Conservation (phyloP, 2,113 vertebrate species). For the Nansenia antarctica region DNA sequence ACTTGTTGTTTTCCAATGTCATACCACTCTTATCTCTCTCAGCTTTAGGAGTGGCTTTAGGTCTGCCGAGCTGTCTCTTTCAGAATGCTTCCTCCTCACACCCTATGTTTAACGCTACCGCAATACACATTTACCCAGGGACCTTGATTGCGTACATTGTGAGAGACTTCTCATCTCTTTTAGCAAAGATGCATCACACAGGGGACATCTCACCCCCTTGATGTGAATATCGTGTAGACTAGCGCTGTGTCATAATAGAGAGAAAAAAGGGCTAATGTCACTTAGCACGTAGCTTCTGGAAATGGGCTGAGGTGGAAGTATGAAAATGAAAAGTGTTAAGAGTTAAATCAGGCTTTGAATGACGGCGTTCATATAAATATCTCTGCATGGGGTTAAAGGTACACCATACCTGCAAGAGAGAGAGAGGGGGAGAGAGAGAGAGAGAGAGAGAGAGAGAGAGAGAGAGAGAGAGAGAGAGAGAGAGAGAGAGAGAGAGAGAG, state of each 20-base stretch:
- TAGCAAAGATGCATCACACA: constrained; percentile 40
- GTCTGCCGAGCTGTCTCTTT: constrained; percentile 25
- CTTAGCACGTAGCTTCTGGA: too few species aligned
- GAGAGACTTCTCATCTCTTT: constrained; percentile 47
- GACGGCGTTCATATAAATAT: background rate
- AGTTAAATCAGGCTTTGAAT: too few species aligned
- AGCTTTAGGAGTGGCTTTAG: constrained; percentile 12
- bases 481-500: too few species aligned
- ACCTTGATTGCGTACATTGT: constrained; percentile 60
- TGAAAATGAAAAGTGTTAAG: too few species aligned
- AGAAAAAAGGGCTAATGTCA: too few species aligned
- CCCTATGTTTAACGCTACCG: constrained; percentile 56
- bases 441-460: too few species aligned
- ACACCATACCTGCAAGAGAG: background rate
- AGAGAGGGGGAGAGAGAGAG: too few species aligned
- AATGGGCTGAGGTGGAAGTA: too few species aligned
- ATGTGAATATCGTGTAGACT: too few species aligned
- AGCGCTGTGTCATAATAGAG: too few species aligned
- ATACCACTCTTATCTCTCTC: background rate
- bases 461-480: too few species aligned
- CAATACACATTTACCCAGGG: constrained; percentile 60
- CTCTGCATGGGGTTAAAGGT: background rate
- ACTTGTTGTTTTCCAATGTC: too few species aligned
- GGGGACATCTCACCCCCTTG: constrained; percentile 39
- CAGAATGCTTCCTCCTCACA: constrained; percentile 29